Evolutionary conservation across 2,888 invertebrate genomes (phyloP), one percentile per base, ranked within the genome.

Genomic region (Malachius bipustulatus): DNA sequence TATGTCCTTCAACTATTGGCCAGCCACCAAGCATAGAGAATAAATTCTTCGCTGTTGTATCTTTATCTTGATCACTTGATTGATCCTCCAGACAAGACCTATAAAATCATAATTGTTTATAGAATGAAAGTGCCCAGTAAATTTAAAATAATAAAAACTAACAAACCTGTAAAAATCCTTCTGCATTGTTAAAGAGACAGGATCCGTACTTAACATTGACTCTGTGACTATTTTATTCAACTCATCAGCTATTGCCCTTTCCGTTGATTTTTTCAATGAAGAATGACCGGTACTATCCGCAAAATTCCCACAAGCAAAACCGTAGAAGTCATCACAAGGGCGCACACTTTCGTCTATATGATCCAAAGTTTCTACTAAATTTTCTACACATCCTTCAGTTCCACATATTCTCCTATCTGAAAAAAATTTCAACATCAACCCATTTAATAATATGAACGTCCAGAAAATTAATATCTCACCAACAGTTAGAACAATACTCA

Each of bases 291-390:
- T 76, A 35, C 65, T 67, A 48, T 70, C 69, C 16, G 77, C 59
- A 56, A 79, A 80, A 2, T 70, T 69, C 2, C 82, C 81, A 49
- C 82, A 82, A 1, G 79, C 70, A 52, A 77, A 82, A 45, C 73
- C 65, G 57, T 81, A 81, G 59, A 82, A 82, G 51, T 82, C 77
- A 45, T 81, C 77, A 50, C 82, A 82, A 0, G 82, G 82, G 41
- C 79, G 73, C n/a, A 75, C 71, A 2, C 60, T 55, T 2, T 64
- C 57, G 45, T 82, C 75, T 70, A 82, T 74, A 50, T 74, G 75
- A 37, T 66, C 59, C 26, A 82, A 59, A 12, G 82, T 61, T 41
- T 69, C 68, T 1, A 77, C 72, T 1, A 82, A 80, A 76, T 78
- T 74, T 49, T 77, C 73, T 32, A 85, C 67, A 61, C 87, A 87